Evolutionary conservation across 30 jellyfish, hydroid and myxozoan species (phyloP).

Genomic region (Catostylus mosaicus): DNA sequence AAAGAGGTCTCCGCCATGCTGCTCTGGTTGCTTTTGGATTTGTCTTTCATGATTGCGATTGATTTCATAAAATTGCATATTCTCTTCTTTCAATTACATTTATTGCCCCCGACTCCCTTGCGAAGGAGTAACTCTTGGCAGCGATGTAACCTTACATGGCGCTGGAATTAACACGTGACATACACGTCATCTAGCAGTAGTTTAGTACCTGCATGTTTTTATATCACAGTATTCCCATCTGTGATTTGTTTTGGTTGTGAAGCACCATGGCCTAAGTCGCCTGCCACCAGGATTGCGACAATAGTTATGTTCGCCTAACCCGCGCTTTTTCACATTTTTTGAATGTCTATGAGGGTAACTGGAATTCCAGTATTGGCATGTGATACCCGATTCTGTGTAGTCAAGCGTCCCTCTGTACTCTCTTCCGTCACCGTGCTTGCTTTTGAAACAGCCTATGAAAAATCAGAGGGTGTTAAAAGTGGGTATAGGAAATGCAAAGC

Average conservation of each 20-base stretch:
- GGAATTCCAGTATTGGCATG: slow-evolving; percentile 93
- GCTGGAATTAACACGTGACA: slow-evolving; percentile 13
- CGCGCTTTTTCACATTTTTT: slow-evolving; percentile 72
- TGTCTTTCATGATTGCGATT: not conserved
- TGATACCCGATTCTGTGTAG: slow-evolving; percentile 89
- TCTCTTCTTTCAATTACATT: not conserved
- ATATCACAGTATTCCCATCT: slow-evolving; percentile 95
- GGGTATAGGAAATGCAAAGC: not conserved
- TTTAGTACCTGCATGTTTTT: slow-evolving; percentile 52
- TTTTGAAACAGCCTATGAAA: slow-evolving; percentile 65
- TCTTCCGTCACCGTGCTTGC: slow-evolving; percentile 76
- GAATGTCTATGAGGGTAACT: slow-evolving; percentile 83
- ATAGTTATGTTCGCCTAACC: slow-evolving; percentile 78
- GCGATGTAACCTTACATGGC: not conserved
- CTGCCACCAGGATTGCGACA: slow-evolving; percentile 97
- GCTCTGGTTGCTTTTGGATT: not conserved
- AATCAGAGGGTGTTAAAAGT: not conserved
- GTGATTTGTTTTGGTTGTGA: slow-evolving; percentile 68
- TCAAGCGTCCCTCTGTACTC: slow-evolving; percentile 93
- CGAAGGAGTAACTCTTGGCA: not conserved
- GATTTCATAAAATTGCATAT: not conserved
- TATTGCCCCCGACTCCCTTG: not conserved
- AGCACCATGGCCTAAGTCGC: slow-evolving; percentile 95
- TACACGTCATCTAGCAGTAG: not conserved
- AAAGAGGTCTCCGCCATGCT: not conserved